phyloP scores from a whole-genome alignment of 2,888 invertebrate genomes.

The Dioctria linearis region DNA sequence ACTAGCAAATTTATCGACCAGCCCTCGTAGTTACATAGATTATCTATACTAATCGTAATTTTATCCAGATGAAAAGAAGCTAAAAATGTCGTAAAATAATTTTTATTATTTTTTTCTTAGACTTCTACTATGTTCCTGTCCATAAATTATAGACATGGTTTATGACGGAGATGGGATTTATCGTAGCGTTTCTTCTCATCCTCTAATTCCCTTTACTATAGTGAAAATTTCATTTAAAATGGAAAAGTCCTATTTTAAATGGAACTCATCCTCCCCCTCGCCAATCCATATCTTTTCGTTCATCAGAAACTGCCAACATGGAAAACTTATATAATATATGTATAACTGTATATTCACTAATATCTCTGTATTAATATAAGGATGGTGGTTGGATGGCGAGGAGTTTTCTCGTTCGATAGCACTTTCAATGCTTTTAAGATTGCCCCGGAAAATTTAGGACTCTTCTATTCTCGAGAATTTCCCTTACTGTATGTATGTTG shows the following conservation, averaged over 20 bases:
- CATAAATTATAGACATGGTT: background rate
- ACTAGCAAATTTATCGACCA: too few relatives aligned
- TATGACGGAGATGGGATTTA: conserved; percentile 4
- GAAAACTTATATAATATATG: too few relatives aligned
- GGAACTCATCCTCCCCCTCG: background rate
- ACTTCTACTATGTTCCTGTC: too few relatives aligned
- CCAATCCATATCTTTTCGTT: background rate
- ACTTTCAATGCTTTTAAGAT: background rate
- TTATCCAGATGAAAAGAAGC: too few relatives aligned
- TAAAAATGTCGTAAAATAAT: too few relatives aligned
- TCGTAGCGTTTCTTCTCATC: background rate
- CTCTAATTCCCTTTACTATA: background rate
- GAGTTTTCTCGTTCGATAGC: conserved; percentile 14
- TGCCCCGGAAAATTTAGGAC: conserved; percentile 13
- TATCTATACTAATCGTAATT: too few relatives aligned
- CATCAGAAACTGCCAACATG: too few relatives aligned
- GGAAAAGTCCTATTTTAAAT: conserved; percentile 18
- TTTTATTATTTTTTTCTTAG: too few relatives aligned
- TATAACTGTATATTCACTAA: background rate
- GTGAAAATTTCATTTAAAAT: conserved; percentile 16
- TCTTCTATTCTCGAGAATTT: conserved; percentile 8
- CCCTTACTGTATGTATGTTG: background rate
- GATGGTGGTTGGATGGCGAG: background rate
- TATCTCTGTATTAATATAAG: conserved; percentile 13
- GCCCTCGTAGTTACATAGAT: too few relatives aligned